Evolutionary conservation across 2,888 invertebrate genomes (phyloP).

Genomic region (Eilema griseolum): DNA sequence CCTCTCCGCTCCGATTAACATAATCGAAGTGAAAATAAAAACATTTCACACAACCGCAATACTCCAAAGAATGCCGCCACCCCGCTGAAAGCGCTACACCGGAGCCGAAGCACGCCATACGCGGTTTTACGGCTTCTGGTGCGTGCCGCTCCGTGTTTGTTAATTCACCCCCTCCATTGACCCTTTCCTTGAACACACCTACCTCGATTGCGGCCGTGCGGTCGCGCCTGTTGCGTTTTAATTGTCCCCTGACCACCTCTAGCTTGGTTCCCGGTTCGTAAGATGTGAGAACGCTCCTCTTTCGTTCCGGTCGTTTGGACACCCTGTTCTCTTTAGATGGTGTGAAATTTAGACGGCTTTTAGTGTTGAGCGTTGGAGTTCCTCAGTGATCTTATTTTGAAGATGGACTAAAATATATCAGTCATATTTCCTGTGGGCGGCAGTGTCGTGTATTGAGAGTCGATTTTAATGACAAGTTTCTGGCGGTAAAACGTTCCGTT

Average conservation of each 20-base stretch:
- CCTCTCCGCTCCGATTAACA: neutral
- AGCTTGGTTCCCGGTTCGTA: conserved; percentile 35
- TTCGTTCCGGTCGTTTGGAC: conserved; percentile 31
- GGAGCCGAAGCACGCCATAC: conserved; percentile 48
- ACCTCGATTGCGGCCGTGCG: conserved; percentile 46
- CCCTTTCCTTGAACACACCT: conserved; percentile 27
- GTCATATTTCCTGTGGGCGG: neutral
- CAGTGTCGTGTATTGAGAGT: neutral
- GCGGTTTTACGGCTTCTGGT: conserved; percentile 65
- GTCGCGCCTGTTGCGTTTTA: conserved; percentile 65
- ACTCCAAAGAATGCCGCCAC: conserved; percentile 11
- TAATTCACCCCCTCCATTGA: conserved; percentile 56
- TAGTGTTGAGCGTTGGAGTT: neutral
- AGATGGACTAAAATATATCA: neutral
- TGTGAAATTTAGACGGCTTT: conserved; percentile 16
- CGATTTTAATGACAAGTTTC: neutral
- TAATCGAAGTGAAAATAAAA: conserved; percentile 3
- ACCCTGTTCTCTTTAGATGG: conserved; percentile 25
- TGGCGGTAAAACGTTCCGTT: too few species aligned
- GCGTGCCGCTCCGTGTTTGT: conserved; percentile 66
- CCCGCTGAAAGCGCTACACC: conserved; percentile 44
- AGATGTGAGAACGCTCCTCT: conserved; percentile 22
- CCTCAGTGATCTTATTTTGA: neutral
- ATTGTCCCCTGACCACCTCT: conserved; percentile 52
- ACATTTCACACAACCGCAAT: conserved; percentile 1